Evolutionary conservation across 2,888 invertebrate species (phyloP), one percentile per base, ranked within the genome.

Genomic region (Watsonalla binaria): DNA sequence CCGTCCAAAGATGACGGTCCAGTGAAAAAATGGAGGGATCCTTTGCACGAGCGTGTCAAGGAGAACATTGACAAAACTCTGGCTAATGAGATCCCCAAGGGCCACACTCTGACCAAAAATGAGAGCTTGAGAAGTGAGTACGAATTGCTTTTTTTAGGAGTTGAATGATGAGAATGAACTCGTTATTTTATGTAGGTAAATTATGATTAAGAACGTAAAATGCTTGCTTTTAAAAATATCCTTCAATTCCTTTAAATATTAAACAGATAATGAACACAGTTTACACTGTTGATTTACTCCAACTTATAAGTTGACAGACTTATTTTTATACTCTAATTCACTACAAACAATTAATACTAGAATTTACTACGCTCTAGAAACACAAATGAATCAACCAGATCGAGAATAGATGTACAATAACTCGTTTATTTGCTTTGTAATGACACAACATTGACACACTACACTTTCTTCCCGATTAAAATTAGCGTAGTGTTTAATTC

Each of bases 121-220:
- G 91, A 91, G 59, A 91, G 91, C 60, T 85, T 91, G 57, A 81
- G 91, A 80, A 91, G 91, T 91, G 72, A 87, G 91, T 86, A 63
- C 13, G 7, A 37, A 11, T 51, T 48, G 24, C n/a, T 24, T 24
- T 24, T 24, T 24, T 24, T 24, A 24, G 24, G 24, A n/a, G n/a
- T n/a, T n/a, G n/a, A 24, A 24, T 24, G 24, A 24, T 24, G 24
- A 24, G 24, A 24, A 24, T 24, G 24, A 24, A 4, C 24, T 24
- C 24, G 24, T 1, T 24, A 24, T 24, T 24, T 24, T n/a, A n/a
- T n/a, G n/a, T n/a, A n/a, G n/a, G n/a, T n/a, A n/a, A n/a, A n/a
- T n/a, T n/a, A n/a, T n/a, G n/a, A n/a, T n/a, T n/a, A n/a, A n/a
- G n/a, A n/a, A n/a, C n/a, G n/a, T n/a, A n/a, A n/a, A n/a, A n/a